Base-by-base conservation (phyloP, 92 coral and sea anemone species). In the Bergia sp. region DNA sequence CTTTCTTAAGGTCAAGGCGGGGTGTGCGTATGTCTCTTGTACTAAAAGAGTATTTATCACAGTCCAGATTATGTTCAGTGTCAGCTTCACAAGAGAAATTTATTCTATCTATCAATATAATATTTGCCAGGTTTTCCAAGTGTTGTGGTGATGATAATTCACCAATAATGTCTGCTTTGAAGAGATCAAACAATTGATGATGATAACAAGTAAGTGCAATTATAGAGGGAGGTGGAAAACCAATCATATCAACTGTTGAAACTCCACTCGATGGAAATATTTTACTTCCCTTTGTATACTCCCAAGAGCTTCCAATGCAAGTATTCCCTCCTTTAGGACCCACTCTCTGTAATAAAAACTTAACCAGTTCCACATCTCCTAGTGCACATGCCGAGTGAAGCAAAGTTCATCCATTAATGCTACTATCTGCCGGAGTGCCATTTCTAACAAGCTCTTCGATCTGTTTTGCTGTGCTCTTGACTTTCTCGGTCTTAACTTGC, bases 361-460 rank as follows among this genome's bases (percentile, higher is more conserved):
- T 13, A 21, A 77, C 81, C 38, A 77, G 38, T 10, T 77, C 37
- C 16, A 18, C 58, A 77, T 77, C 50, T 77, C 81, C 81, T 3
- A 77, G 58, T 18, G 81, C 55, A 77, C 81, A 77, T 6, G 81
- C 81, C 21, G 81, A 20, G 15, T 77, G 81, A 2, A 77, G 50
- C 58, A 77, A 41, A 10, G 81, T 77, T 58, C 81, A 77, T 2
- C 81, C 81, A 20, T 44, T 21, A 10, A 42, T 20, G 61, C 61
- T 77, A 38, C 50, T n/a, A n/a, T 77, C 81, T 77, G 81, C 61
- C 44, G 81, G 81, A 41, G 57, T 45, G 29, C 61, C 81, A 77
- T 36, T 21, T 23, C 57, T 45, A 15, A 77, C 57, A 42, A 77
- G 57, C 11, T 41, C 37, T 45, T 77, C 61, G 15, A 77, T 77